Conservation (phyloP, 2,888 invertebrate genomes). For the Mamestra brassicae region DNA sequence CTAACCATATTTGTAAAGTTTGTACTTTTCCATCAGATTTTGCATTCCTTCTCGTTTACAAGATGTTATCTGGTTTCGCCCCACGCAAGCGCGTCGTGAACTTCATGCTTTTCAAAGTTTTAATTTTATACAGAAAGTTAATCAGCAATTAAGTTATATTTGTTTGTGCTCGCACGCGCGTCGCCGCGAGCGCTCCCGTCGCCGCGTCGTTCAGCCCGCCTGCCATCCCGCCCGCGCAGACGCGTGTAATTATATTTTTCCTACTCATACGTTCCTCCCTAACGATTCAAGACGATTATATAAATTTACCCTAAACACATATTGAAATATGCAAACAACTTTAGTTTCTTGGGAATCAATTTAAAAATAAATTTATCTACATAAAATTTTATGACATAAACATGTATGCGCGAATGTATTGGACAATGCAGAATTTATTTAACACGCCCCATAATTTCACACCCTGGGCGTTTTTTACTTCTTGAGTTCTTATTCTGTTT, state of each 20-base stretch:
- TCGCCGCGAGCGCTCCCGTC: conserved; percentile 70
- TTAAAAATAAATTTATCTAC: conserved; percentile 48
- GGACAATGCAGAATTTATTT: conserved; percentile 48
- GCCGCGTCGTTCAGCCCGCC: conserved; percentile 1
- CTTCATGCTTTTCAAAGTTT: conserved; percentile 59
- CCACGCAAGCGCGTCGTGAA: conserved; percentile 27
- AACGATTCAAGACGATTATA: conserved; percentile 65
- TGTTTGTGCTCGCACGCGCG: conserved; percentile 70
- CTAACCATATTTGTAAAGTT: conserved; percentile 29
- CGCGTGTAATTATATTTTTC: conserved; percentile 67
- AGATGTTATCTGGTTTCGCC: conserved; percentile 42
- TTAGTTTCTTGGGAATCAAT: conserved; percentile 51
- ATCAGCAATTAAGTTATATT: conserved; percentile 69
- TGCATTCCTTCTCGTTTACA: conserved; percentile 48
- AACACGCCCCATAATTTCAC: conserved; percentile 53
- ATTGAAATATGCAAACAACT: conserved; percentile 54
- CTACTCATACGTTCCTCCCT: conserved; percentile 53
- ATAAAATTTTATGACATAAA: conserved; percentile 65
- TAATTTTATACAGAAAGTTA: conserved; percentile 62
- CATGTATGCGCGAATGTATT: conserved; percentile 30
- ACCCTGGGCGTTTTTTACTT: conserved; percentile 46
- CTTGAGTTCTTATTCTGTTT: conserved; percentile 36
- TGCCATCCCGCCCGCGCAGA: conserved; percentile 4
- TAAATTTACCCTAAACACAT: conserved; percentile 67
- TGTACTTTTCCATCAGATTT: conserved; percentile 38